Percentiles rank a stretch among this genome's conserved stretches.
These are phyloP conservation scores for Cavia porcellus DNA, from an alignment of 2,113 vertebrate species.

Conservation along the genomic window DNA sequence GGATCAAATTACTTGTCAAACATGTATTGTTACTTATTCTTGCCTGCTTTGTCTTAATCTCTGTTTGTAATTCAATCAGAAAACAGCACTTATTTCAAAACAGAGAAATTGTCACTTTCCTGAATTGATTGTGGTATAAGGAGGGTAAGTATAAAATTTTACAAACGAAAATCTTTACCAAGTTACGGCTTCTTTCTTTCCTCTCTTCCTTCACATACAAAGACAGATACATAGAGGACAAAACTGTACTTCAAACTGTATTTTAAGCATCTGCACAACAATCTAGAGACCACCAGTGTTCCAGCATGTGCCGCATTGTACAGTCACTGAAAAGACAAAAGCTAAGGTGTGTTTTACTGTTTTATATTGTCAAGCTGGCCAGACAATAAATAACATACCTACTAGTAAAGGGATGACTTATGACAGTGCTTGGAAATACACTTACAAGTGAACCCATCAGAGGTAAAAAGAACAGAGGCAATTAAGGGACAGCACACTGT, in stretches of 20 bases:
- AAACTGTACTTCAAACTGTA: constrained; percentile 57
- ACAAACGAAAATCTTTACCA: constrained; percentile 45
- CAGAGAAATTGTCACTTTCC: constrained; percentile 38
- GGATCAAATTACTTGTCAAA: constrained; percentile 85
- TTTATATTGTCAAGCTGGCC: constrained; percentile 24
- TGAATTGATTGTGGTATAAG: constrained; percentile 35
- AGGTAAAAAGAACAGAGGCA: constrained; percentile 29
- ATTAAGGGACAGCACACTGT: constrained; percentile 28
- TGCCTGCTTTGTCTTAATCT: constrained; percentile 70
- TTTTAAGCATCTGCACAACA: constrained; percentile 61
- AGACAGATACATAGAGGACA: constrained; percentile 54
- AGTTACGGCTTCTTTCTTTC: not conserved
- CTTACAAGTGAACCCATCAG: constrained; percentile 1
- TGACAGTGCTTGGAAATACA: constrained; percentile 42
- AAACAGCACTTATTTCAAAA: constrained; percentile 64
- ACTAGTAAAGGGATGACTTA: constrained; percentile 59
- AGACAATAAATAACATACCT: constrained; percentile 65
- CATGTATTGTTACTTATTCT: constrained; percentile 84
- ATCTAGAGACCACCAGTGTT: not conserved
- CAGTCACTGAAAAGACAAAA: constrained; percentile 60
- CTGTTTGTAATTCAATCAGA: constrained; percentile 72
- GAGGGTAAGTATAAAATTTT: not conserved
- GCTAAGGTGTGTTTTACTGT: constrained; percentile 44
- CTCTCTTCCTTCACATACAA: constrained; percentile 13
- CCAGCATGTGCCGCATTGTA: not conserved